A percentile compares a stretch with the other conserved stretches of the same genome.
These are phyloP conservation scores for Oligia latruncula DNA, from an alignment of 2,888 invertebrate species.

Conservation along the genomic window DNA sequence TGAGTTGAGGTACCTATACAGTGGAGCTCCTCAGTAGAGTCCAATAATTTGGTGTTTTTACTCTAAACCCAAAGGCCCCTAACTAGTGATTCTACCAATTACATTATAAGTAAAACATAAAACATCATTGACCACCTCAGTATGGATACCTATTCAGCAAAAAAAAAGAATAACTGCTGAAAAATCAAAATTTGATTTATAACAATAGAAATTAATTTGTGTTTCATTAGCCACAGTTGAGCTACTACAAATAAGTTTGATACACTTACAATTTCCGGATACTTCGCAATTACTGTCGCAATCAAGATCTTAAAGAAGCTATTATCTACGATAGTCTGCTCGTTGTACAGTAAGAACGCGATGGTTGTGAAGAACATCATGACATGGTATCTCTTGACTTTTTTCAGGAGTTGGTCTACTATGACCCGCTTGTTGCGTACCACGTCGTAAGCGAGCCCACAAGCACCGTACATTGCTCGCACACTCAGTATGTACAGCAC, in stretches of 20 bases:
- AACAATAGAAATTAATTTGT: too few species aligned
- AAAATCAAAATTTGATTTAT: too few species aligned
- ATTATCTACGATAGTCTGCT: slow-evolving; percentile 65
- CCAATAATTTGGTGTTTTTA: not conserved
- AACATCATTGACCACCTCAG: not conserved
- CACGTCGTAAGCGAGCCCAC: slow-evolving; percentile 53
- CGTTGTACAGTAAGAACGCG: slow-evolving; percentile 61
- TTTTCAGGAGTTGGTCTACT: slow-evolving; percentile 48
- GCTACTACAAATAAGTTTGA: not conserved
- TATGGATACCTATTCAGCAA: not conserved
- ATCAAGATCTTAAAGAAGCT: slow-evolving; percentile 74
- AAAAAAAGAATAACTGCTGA: not conserved
- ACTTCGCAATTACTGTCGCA: slow-evolving; percentile 72
- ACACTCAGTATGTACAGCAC: slow-evolving; percentile 73
- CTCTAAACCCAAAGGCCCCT: not conserved
- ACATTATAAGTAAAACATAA: not conserved
- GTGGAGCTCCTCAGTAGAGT: too few species aligned
- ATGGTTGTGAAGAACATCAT: slow-evolving; percentile 59
- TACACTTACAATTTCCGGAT: slow-evolving; percentile 75
- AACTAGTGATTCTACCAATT: not conserved
- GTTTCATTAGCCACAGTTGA: too few species aligned
- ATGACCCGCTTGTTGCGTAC: slow-evolving; percentile 41
- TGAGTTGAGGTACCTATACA: not conserved
- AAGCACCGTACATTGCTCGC: slow-evolving; percentile 63
- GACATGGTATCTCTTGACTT: slow-evolving; percentile 59